Conservation (phyloP, 2,888 invertebrate genomes). For the Labia minor region DNA sequence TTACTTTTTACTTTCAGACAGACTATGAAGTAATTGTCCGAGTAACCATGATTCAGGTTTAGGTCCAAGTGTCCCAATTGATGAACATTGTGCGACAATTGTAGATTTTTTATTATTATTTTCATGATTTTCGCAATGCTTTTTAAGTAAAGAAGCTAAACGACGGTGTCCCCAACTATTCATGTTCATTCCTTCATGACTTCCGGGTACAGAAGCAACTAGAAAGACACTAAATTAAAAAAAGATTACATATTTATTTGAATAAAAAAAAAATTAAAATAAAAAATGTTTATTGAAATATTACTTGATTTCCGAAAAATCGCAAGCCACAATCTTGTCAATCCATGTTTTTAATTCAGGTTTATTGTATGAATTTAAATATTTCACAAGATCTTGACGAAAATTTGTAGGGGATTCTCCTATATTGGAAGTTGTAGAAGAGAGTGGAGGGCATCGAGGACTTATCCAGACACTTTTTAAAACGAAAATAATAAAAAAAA, state of each 20-base stretch:
- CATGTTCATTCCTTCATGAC: slow-evolving; percentile 39
- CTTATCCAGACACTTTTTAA: slow-evolving; percentile 87
- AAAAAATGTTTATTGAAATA: not conserved
- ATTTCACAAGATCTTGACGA: slow-evolving; percentile 63
- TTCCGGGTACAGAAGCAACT: slow-evolving; percentile 75
- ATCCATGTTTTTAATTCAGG: slow-evolving; percentile 58
- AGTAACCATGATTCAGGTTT: slow-evolving; percentile 54
- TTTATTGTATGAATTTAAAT: slow-evolving; percentile 62
- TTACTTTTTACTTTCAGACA: not conserved
- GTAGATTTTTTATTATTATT: slow-evolving; percentile 42
- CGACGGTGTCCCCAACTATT: slow-evolving; percentile 39
- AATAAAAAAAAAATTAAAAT: not conserved
- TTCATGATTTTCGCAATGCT: slow-evolving; percentile 44
- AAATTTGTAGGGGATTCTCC: slow-evolving; percentile 81
- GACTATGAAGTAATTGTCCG: slow-evolving; percentile 58
- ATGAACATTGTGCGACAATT: slow-evolving; percentile 78
- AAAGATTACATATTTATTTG: not conserved
- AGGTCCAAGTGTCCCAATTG: slow-evolving; percentile 76
- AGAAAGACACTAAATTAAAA: slow-evolving; percentile 59
- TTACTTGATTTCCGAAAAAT: slow-evolving; percentile 72
- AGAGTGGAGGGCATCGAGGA: slow-evolving; percentile 56
- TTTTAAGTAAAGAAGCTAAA: slow-evolving; percentile 50
- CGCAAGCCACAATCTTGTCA: slow-evolving; percentile 32
- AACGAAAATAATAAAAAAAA: slow-evolving; percentile 25
- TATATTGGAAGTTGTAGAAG: slow-evolving; percentile 35